Percentiles rank a stretch among this genome's conserved stretches.
Conservation (phyloP, 1,140 invertebrate species). For the Ceratina calcarata region DNA sequence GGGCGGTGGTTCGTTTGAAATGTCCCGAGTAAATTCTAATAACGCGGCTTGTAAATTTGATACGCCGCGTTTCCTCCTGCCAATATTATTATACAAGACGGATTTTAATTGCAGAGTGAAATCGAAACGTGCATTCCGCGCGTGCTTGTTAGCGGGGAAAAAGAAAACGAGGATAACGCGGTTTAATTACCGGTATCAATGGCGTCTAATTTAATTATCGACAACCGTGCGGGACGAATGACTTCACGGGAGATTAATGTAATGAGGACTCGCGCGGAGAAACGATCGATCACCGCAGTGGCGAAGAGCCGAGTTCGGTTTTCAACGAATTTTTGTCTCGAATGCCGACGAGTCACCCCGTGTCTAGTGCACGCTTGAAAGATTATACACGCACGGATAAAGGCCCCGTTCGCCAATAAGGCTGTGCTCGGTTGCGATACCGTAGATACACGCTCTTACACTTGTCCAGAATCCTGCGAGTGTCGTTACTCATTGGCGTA, state of each 20-base stretch:
- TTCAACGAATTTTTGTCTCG: constrained; percentile 50
- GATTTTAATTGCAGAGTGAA: too few species aligned
- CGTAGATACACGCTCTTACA: constrained; percentile 35
- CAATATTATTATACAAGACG: too few species aligned
- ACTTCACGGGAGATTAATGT: constrained; percentile 61
- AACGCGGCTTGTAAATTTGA: too few species aligned
- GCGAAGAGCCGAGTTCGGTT: constrained; percentile 18
- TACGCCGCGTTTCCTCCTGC: too few species aligned
- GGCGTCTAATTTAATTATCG: constrained; percentile 63
- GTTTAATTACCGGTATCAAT: constrained; percentile 46
- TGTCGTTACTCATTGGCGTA: constrained; percentile 57
- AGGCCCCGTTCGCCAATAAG: constrained; percentile 36
- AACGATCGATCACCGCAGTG: constrained; percentile 56
- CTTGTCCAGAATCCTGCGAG: constrained; percentile 52
- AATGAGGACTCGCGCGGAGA: constrained; percentile 50
- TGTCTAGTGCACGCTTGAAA: constrained; percentile 27
- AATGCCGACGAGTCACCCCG: constrained; percentile 57
- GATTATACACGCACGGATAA: constrained; percentile 56
- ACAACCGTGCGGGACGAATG: constrained; percentile 49
- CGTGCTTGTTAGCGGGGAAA: too few species aligned
- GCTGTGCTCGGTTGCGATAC: constrained; percentile 28
- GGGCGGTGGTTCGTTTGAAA: too few species aligned
- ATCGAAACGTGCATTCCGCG: background rate
- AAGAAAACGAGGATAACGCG: constrained; percentile 12
- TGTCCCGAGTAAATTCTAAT: too few species aligned